Evolutionary conservation across 2,888 invertebrate species (phyloP).

Genomic region (Mesodorylaimus sp.): DNA sequence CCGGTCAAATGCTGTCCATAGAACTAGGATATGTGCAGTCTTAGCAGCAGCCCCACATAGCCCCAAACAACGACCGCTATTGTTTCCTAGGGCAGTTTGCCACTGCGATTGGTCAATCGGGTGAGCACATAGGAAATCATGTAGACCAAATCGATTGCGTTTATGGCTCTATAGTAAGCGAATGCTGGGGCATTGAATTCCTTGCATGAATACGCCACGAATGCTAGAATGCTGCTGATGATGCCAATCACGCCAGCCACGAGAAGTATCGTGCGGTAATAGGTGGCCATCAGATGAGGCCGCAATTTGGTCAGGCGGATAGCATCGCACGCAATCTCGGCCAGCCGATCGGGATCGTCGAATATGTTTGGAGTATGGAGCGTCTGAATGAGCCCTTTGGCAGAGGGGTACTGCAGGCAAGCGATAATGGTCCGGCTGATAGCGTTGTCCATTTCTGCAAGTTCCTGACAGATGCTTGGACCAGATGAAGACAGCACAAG

Average conservation of each 20-base stretch:
- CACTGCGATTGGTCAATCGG: not conserved
- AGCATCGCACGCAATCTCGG: not conserved
- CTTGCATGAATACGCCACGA: not conserved
- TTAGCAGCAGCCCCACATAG: not conserved
- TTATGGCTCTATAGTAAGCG: not conserved
- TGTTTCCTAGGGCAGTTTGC: not conserved
- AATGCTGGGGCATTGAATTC: not conserved
- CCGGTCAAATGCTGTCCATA: not conserved
- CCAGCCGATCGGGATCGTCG: not conserved
- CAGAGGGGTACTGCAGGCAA: too few species aligned
- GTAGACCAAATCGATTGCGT: not conserved
- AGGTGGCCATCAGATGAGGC: too few species aligned
- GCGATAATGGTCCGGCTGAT: too few species aligned
- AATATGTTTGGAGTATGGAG: too few species aligned
- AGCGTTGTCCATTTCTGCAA: too few species aligned
- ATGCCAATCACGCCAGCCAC: not conserved
- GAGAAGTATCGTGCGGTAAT: not conserved
- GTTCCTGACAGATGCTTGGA: too few species aligned
- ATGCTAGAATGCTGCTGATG: not conserved
- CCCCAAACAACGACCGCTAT: not conserved
- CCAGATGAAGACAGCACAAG: too few species aligned
- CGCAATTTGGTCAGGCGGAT: not conserved
- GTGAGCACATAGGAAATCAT: not conserved
- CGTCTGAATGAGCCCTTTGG: too few species aligned
- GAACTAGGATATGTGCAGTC: not conserved